These are phyloP conservation scores for Mystacides longicornis DNA, from an alignment of 2,888 invertebrate genomes.

Conservation along the genomic window DNA sequence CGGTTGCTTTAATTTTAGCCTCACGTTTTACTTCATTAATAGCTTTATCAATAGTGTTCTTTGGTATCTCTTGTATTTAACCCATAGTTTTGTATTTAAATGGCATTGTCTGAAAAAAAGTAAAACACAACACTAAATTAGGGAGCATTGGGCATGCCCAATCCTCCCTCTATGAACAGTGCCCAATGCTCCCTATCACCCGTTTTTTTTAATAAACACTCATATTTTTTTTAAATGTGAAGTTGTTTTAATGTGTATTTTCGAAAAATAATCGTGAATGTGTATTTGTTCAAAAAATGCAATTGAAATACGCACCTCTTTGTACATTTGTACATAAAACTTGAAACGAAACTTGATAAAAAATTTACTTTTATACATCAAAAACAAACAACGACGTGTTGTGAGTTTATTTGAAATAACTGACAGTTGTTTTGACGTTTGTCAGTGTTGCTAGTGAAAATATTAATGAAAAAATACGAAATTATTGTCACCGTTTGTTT, in stretches of 20 bases:
- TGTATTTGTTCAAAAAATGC: not conserved
- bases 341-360: not conserved
- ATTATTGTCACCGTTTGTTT: too few relatives aligned
- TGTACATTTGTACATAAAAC: not conserved
- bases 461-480: not conserved
- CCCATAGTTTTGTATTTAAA: constrained; percentile 1
- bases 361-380: not conserved
- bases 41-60: not conserved
- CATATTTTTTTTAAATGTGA: not conserved
- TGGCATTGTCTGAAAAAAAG: not conserved
- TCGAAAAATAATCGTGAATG: not conserved
- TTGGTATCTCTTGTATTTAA: not conserved
- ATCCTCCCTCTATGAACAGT: constrained; percentile 3
- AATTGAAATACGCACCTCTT: constrained; percentile 1
- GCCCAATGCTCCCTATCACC: constrained; percentile 6
- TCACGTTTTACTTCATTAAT: not conserved
- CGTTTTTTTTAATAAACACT: not conserved
- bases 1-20: constrained; percentile 4
- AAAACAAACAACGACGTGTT: not conserved
- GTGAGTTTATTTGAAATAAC: not conserved
- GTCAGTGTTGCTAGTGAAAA: not conserved
- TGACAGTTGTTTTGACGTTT: not conserved
- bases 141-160: constrained; percentile 4
- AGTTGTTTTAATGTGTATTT: not conserved
- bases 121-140: not conserved